Conservation (phyloP, 2,797 vertebrate genomes). For the Darevskia mixta region DNA sequence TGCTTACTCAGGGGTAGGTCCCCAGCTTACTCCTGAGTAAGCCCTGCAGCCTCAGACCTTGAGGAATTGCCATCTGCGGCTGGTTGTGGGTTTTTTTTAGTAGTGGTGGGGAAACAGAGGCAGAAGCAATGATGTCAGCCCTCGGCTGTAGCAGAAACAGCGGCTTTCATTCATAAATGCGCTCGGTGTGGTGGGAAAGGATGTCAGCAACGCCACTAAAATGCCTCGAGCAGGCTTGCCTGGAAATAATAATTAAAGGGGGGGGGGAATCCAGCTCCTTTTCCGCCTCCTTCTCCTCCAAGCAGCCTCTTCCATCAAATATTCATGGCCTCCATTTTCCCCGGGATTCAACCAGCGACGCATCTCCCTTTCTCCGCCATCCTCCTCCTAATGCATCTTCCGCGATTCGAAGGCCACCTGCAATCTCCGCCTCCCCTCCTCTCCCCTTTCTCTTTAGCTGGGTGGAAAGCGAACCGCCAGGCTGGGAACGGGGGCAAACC, state of each 20-base stretch:
- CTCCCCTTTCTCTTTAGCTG: not conserved
- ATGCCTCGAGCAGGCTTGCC: not conserved
- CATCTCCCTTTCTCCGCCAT: not conserved
- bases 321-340: conserved; percentile 29
- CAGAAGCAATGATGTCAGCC: too few species aligned
- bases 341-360: not conserved
- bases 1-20: not conserved
- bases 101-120: not conserved
- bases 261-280: not conserved
- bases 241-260: not conserved
- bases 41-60: not conserved
- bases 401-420: not conserved
- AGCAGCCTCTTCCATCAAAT: conserved; percentile 20
- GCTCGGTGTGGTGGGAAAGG: not conserved
- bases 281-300: too few species aligned
- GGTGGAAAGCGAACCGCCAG: not conserved
- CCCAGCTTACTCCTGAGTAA: not conserved
- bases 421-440: too few species aligned
- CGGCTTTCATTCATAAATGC: not conserved
- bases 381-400: not conserved
- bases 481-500: too few species aligned
- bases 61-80: not conserved
- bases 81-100: not conserved
- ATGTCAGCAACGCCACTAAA: not conserved
- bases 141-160: not conserved